Evolutionary conservation across 2,888 invertebrate species (phyloP).

Genomic region (Trachelus stipa): DNA sequence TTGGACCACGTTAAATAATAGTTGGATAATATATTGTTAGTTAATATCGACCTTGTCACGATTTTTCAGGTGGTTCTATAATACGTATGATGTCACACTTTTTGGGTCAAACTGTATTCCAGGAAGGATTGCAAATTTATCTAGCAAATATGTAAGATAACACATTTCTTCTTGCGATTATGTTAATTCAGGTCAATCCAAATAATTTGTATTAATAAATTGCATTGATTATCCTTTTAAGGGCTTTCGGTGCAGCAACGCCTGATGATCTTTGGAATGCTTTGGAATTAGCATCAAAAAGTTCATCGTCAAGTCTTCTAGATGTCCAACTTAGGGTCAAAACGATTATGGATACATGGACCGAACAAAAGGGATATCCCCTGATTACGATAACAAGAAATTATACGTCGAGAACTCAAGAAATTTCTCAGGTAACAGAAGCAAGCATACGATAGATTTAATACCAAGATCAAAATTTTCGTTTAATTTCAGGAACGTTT

Average conservation of each 20-base stretch:
- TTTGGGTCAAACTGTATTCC: slow-evolving; percentile 70
- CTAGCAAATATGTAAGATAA: slow-evolving; percentile 37
- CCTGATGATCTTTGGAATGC: slow-evolving; percentile 63
- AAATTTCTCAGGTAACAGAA: no score
- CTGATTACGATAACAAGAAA: slow-evolving; percentile 56
- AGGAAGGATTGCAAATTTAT: slow-evolving; percentile 69
- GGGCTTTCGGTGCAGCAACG: slow-evolving; percentile 60
- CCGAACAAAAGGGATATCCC: slow-evolving; percentile 66
- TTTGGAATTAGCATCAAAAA: slow-evolving; percentile 52
- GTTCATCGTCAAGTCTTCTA: slow-evolving; percentile 47
- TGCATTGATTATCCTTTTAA: slow-evolving; percentile 28
- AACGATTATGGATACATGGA: slow-evolving; percentile 60
- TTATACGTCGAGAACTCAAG: slow-evolving; percentile 35
- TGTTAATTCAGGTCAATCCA: no score
- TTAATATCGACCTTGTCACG: neutral
- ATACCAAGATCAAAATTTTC: no score
- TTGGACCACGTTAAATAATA: slow-evolving; percentile 8
- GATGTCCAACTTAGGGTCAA: slow-evolving; percentile 33
- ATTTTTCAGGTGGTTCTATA: slow-evolving; percentile 59
- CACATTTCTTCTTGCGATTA: no score
- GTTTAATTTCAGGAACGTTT: slow-evolving; percentile 35
- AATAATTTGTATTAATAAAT: neutral
- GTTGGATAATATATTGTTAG: no score
- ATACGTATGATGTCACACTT: slow-evolving; percentile 72
- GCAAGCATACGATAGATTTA: no score